Evolutionary conservation across 2,797 vertebrate genomes (phyloP), one percentile per base, ranked within the genome.

Genomic region (Cryptoprocta ferox): DNA sequence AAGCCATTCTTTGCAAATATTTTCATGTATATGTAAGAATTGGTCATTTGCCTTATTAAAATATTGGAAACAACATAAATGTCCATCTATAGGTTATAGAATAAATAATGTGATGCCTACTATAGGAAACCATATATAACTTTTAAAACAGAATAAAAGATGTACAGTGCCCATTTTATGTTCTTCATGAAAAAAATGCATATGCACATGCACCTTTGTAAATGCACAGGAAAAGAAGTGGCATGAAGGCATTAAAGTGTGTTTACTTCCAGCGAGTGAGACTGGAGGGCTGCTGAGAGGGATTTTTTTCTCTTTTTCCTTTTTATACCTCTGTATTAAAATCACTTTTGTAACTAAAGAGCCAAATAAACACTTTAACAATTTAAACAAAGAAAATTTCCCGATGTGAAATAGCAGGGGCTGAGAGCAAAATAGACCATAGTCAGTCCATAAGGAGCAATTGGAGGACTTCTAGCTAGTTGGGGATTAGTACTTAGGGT

Each of bases 301-400:
- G 1, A 30, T 13, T 85, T 81, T 50, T 59, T 86, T 82, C 45
- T 73, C 21, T 80, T 83, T 78, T 66, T 66, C 35, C 42, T 68
- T 86, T 94, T 65, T 91, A 83, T 84, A 21, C 14, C 63, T 90
- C 19, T 83, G 18, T 92, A 42, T 76, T 53, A 70, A 9, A 89
- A 76, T 70, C 53, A 73, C 11, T 88, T 97, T 89, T 85, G 18
- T 50, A 81, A 92, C 37, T 79, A 90, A 76, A 87, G 13, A 88
- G 32, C 10, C 87, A 84, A 35, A 75, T 70, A 81, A 96, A 65
- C 14, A 50, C 15, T n/a, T 84, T 59, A 89, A 85, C 37, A 87
- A 65, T 87, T 92, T 80, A 87, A 86, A 94, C 15, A 65, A 66
- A 76, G 37, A 84, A 63, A 90, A 81, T 19, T 81, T 91, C 66